These are phyloP conservation scores for Choloepus hoffmanni DNA, from an alignment of 2,113 vertebrate genomes.

Conservation along the genomic window DNA sequence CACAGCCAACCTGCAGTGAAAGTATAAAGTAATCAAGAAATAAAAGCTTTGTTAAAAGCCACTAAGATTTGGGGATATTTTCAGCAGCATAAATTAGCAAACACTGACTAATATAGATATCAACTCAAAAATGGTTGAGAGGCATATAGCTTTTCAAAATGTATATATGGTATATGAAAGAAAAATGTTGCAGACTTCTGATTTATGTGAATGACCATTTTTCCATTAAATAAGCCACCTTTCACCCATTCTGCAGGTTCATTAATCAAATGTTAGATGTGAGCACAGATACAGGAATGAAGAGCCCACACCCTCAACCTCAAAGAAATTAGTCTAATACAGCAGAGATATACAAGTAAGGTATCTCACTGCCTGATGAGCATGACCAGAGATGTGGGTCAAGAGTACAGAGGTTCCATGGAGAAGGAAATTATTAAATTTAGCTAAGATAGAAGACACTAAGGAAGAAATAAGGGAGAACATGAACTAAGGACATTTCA, in stretches of 20 bases:
- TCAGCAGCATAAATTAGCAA: slow-evolving; percentile 29
- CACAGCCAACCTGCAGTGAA: not conserved
- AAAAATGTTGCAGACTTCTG: not conserved
- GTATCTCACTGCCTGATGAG: not conserved
- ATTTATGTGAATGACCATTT: not conserved
- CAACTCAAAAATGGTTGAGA: not conserved
- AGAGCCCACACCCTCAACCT: not conserved
- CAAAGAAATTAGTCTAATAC: not conserved
- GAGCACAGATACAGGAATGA: not conserved
- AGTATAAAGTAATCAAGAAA: not conserved
- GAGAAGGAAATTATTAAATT: not conserved
- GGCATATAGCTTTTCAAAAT: not conserved
- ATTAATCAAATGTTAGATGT: not conserved
- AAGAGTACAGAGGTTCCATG: not conserved
- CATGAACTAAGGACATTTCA: not conserved
- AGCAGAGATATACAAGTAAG: not conserved
- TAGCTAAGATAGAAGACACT: not conserved
- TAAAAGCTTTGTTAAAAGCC: not conserved
- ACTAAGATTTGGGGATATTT: not conserved
- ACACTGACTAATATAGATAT: not conserved
- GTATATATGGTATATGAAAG: not conserved
- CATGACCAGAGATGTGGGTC: not conserved
- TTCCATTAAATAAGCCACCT: not conserved
- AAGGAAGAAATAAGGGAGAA: not conserved
- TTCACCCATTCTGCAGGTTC: not conserved